Conservation (phyloP, 2,113 vertebrate species). For the Embiotoca jacksoni region DNA sequence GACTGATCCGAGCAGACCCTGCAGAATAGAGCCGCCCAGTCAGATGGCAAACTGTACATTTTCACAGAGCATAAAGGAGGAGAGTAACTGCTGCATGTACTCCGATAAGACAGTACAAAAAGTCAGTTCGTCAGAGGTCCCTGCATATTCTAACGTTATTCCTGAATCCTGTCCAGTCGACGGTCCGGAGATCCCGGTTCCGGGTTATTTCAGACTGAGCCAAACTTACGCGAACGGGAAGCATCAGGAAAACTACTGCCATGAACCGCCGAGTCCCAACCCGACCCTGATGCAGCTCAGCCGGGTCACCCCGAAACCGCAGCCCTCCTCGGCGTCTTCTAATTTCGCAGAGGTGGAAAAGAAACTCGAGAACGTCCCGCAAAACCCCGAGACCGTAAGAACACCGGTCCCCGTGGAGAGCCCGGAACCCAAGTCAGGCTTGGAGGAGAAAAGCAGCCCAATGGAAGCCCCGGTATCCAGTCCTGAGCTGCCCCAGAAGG, state of each 20-base stretch:
- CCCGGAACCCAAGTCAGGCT: constrained; percentile 89
- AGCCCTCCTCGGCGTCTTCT: constrained; percentile 83
- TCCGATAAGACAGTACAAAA: constrained; percentile 96
- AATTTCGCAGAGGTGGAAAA: constrained; percentile 91
- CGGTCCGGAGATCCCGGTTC: constrained; percentile 97
- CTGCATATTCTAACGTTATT: constrained; percentile 92
- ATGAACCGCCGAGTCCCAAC: constrained; percentile 92
- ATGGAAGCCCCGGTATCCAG: constrained; percentile 93
- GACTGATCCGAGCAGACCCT: constrained; percentile 96
- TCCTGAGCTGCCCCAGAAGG: constrained; percentile 94
- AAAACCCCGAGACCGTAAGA: constrained; percentile 87
- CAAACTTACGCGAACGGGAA: constrained; percentile 97
- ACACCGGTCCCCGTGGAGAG: constrained; percentile 89
- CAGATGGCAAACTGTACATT: constrained; percentile 97
- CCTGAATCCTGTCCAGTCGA: constrained; percentile 93
- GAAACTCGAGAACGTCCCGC: constrained; percentile 89
- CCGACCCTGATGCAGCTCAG: constrained; percentile 94
- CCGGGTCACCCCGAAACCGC: constrained; percentile 93
- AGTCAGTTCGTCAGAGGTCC: constrained; percentile 92
- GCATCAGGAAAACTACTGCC: constrained; percentile 93
- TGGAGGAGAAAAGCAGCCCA: constrained; percentile 91
- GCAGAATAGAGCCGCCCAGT: constrained; percentile 95
- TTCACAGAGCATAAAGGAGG: constrained; percentile 98
- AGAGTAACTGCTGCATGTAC: constrained; percentile 99
- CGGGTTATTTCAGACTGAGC: constrained; percentile 99